phyloP scores from a whole-genome alignment of 1,140 invertebrate species.

The Telenomus remus region DNA sequence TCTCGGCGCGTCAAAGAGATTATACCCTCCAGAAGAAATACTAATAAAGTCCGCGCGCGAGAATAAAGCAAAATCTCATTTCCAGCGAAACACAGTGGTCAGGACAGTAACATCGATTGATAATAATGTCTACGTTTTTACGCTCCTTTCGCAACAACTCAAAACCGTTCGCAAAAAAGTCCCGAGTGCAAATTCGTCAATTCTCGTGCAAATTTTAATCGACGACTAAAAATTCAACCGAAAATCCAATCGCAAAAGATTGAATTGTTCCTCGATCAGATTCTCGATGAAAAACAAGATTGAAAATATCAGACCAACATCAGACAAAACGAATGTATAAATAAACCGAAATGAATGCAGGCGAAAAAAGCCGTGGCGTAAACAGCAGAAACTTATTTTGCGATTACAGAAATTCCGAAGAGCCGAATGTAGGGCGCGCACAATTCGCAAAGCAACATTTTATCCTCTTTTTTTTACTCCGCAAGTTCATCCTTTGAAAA shows the following conservation, averaged over 20 bases:
- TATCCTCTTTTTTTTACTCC: conserved; percentile 14
- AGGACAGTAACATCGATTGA: too few species aligned
- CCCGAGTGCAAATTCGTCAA: too few species aligned
- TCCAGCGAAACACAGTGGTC: conserved; percentile 9
- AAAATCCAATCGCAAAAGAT: too few species aligned
- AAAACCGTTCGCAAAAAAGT: too few species aligned
- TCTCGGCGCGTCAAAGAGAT: conserved; percentile 26
- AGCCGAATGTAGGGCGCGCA: conserved; percentile 32
- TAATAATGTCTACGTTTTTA: conserved; percentile 9
- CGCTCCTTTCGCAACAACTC: too few species aligned
- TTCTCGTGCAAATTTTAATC: too few species aligned
- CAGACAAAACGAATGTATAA: too few species aligned
- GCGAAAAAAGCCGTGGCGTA: conserved; percentile 15
- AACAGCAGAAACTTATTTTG: conserved; percentile 34
- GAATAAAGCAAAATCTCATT: conserved; percentile 20
- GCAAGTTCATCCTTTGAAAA: conserved; percentile 21
- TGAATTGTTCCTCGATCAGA: too few species aligned
- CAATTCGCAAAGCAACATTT: too few species aligned
- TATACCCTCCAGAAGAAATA: conserved; percentile 12
- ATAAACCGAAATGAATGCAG: conserved; percentile 11
- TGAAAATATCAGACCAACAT: too few species aligned
- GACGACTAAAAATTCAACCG: too few species aligned
- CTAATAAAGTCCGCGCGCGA: conserved; percentile 23
- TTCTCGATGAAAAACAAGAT: too few species aligned
- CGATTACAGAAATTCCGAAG: conserved; percentile 45